Evolutionary conservation across 2,797 vertebrate species (phyloP).

Genomic region (Melanotaenia maccullochi): DNA sequence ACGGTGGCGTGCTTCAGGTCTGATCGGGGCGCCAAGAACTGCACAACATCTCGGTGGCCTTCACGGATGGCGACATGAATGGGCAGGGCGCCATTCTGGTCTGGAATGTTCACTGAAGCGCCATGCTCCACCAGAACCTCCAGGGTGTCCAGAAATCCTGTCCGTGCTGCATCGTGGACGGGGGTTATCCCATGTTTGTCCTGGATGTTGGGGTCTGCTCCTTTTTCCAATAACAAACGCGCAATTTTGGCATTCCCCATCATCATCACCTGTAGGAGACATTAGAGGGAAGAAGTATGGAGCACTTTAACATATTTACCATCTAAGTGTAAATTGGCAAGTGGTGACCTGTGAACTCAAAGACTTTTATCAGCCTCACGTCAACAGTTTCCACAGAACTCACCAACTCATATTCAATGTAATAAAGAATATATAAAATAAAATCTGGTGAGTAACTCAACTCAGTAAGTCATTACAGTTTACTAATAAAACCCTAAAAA

Average conservation of each 20-base stretch:
- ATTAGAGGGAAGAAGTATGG: conserved; percentile 3
- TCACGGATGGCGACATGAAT: conserved; percentile 88
- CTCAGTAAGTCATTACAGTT: too few species aligned
- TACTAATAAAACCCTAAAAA: background rate
- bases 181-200: conserved; percentile 87
- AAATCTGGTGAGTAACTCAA: background rate
- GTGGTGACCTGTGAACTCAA: background rate
- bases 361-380: background rate
- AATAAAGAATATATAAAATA: background rate
- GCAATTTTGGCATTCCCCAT: conserved; percentile 88
- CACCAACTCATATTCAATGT: background rate
- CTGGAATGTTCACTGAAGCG: conserved; percentile 84
- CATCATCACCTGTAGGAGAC: conserved; percentile 89
- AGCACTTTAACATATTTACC: background rate
- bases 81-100: conserved; percentile 85
- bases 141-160: conserved; percentile 89
- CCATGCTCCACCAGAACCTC: conserved; percentile 87
- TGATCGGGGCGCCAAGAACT: conserved; percentile 84
- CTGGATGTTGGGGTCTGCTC: conserved; percentile 89
- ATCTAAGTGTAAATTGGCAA: conserved; percentile 1
- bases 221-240: conserved; percentile 87
- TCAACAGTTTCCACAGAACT: background rate
- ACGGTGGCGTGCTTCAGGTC: conserved; percentile 84
- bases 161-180: conserved; percentile 89
- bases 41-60: conserved; percentile 84